These are phyloP conservation scores for Lasioglossum leucozonium DNA, from an alignment of 2,888 invertebrate species.

Conservation along the genomic window DNA sequence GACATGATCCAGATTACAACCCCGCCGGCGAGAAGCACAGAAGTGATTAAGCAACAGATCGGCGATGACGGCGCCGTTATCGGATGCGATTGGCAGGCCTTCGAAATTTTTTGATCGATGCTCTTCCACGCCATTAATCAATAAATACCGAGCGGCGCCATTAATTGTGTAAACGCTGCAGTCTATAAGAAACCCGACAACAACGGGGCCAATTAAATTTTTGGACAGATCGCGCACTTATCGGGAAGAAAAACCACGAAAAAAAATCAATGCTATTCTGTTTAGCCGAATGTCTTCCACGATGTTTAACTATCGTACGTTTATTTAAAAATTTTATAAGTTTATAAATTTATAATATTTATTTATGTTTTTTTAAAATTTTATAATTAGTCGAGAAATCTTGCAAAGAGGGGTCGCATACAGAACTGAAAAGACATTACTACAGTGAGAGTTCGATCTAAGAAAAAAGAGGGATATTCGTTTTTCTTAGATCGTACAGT, in stretches of 20 bases:
- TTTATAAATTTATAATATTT: too few species aligned
- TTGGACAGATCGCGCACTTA: not conserved
- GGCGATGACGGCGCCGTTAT: constrained; percentile 14
- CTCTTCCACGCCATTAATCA: constrained; percentile 15
- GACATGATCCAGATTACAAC: not conserved
- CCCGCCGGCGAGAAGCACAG: not conserved
- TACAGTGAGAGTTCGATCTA: too few species aligned
- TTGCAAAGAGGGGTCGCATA: too few species aligned
- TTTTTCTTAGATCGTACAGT: too few species aligned
- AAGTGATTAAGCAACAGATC: constrained; percentile 24
- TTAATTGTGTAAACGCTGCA: not conserved
- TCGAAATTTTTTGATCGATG: constrained; percentile 6
- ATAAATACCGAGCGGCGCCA: not conserved
- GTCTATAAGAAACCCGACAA: not conserved
- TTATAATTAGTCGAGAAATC: too few species aligned
- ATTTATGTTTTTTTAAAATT: too few species aligned
- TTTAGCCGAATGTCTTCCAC: not conserved
- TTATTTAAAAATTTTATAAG: too few species aligned
- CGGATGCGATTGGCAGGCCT: constrained; percentile 15
- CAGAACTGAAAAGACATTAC: too few species aligned
- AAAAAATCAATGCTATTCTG: not conserved
- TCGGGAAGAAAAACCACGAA: not conserved
- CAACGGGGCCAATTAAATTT: not conserved
- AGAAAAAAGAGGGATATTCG: too few species aligned
- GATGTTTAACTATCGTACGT: not conserved